These are phyloP conservation scores for Piliocolobus tephrosceles DNA, from an alignment of 2,113 vertebrate species.

Conservation along the genomic window DNA sequence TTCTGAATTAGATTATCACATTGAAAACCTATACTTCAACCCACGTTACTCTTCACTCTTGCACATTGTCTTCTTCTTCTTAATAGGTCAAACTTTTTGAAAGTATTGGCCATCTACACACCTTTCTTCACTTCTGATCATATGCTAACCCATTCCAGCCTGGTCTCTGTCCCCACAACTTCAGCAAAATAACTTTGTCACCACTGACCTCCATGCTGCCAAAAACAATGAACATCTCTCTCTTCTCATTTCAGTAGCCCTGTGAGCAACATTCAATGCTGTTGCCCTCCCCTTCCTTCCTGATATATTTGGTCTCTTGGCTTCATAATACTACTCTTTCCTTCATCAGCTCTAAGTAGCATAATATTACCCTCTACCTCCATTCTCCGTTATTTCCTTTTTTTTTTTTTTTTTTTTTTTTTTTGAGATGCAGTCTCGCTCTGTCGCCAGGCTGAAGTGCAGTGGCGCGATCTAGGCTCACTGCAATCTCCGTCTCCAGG, in stretches of 20 bases:
- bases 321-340: neutral
- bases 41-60: neutral
- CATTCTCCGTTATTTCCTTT: neutral
- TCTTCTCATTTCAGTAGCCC: neutral
- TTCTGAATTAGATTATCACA: neutral
- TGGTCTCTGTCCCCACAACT: neutral
- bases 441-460: too few species aligned
- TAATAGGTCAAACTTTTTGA: neutral
- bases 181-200: neutral
- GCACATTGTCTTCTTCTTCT: neutral
- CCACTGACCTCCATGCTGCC: neutral
- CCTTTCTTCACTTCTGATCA: neutral
- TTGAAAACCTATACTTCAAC: neutral
- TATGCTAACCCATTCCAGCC: neutral
- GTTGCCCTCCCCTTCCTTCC: neutral
- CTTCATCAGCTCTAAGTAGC: neutral
- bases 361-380: neutral
- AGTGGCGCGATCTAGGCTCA: too few species aligned
- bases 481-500: too few species aligned
- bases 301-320: neutral
- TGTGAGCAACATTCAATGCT: neutral
- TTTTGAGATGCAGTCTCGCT: too few species aligned
- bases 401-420: too few species aligned
- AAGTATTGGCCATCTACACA: neutral
- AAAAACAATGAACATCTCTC: neutral